Percentiles rank a stretch among this genome's conserved stretches.
These are phyloP conservation scores for Papilio demoleus DNA, from an alignment of 2,888 invertebrate species.

Conservation along the genomic window DNA sequence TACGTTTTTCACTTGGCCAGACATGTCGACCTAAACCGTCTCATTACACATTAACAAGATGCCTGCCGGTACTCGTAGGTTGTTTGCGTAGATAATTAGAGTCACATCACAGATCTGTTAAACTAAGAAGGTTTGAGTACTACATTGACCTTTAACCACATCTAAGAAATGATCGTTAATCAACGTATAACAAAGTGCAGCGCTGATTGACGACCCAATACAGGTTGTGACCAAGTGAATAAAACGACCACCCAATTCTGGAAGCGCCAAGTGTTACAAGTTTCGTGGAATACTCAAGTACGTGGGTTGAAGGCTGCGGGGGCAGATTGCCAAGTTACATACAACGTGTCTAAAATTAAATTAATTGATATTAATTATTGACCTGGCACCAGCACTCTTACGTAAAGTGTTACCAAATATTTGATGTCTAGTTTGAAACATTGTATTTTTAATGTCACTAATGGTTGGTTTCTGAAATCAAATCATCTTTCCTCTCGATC, in stretches of 20 bases:
- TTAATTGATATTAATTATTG: constrained; percentile 17
- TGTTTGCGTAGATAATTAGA: constrained; percentile 9
- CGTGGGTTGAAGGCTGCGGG: constrained; percentile 24
- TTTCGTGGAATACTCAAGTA: constrained; percentile 29
- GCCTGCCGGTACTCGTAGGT: not conserved
- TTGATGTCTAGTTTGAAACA: not conserved
- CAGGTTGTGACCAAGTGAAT: constrained; percentile 10
- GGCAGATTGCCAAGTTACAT: constrained; percentile 31
- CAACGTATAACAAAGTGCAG: constrained; percentile 22
- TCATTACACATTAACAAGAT: not conserved
- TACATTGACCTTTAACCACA: constrained; percentile 22
- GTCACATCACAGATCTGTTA: not conserved
- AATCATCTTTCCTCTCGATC: too few relatives aligned
- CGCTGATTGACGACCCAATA: constrained; percentile 26
- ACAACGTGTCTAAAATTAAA: constrained; percentile 22
- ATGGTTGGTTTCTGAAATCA: too few relatives aligned
- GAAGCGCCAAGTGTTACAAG: constrained; percentile 36
- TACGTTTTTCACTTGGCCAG: not conserved
- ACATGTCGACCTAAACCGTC: not conserved
- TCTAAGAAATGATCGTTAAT: constrained; percentile 10
- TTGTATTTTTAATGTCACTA: not conserved
- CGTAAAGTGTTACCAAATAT: not conserved
- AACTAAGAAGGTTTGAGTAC: constrained; percentile 2
- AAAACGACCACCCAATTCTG: constrained; percentile 17
- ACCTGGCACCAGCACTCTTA: not conserved